A percentile compares a stretch with the other conserved stretches of the same genome.
Conservation (phyloP, 2,113 vertebrate species). For the Barbus barbus region DNA sequence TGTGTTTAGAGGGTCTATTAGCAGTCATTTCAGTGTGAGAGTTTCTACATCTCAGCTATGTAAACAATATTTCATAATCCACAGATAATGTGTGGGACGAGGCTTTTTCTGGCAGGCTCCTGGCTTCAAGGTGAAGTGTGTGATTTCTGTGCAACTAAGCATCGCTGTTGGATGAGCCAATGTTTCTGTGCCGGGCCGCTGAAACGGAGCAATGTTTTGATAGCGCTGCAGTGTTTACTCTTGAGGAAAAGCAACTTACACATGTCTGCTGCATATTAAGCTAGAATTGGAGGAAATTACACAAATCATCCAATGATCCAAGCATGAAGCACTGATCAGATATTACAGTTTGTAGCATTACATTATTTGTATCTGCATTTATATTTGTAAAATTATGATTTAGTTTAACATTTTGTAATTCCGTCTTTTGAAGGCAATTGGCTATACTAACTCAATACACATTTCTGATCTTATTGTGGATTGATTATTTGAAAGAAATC, state of each 20-base stretch:
- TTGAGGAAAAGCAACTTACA: neutral
- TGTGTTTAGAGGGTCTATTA: neutral
- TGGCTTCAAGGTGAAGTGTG: neutral
- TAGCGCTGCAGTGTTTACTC: neutral
- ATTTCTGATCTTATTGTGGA: neutral
- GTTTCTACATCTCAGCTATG: neutral
- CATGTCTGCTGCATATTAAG: neutral
- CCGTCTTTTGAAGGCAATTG: neutral
- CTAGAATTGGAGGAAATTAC: neutral
- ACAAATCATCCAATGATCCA: neutral
- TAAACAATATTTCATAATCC: slow-evolving; percentile 9
- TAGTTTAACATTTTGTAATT: neutral
- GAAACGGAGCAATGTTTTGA: neutral
- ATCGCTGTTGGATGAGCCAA: slow-evolving; percentile 4
- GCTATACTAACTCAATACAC: neutral
- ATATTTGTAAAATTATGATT: neutral
- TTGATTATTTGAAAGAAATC: neutral
- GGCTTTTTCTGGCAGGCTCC: neutral
- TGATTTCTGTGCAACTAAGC: neutral
- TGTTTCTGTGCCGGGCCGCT: neutral
- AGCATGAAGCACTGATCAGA: neutral
- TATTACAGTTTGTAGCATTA: neutral
- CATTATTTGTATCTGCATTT: neutral
- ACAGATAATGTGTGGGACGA: neutral
- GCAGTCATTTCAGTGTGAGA: neutral